phyloP scores from a whole-genome alignment of 2,888 invertebrate genomes.

The Trachelus stipa region DNA sequence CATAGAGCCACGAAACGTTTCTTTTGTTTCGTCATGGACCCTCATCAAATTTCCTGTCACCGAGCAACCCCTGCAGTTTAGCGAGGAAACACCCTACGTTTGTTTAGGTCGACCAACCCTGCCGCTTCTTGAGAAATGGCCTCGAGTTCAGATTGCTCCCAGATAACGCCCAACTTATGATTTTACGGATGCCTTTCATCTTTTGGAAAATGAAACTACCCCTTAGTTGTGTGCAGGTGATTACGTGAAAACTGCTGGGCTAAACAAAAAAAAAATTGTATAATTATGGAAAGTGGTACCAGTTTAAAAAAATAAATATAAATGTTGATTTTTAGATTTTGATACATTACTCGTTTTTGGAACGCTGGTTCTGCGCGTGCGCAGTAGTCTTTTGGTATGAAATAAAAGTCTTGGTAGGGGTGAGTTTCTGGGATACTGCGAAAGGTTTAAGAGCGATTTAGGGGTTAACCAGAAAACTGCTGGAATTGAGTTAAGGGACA shows the following conservation, averaged over 20 bases:
- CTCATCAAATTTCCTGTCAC: constrained; percentile 49
- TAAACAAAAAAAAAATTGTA: too few relatives aligned
- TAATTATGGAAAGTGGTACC: too few relatives aligned
- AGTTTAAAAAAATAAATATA: too few relatives aligned
- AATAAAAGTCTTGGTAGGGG: too few relatives aligned
- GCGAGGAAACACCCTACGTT: constrained; percentile 25
- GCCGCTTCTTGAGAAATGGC: constrained; percentile 13
- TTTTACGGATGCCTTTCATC: not conserved
- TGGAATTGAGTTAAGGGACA: too few relatives aligned
- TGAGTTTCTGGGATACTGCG: too few relatives aligned
- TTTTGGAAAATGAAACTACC: not conserved
- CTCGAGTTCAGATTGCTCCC: constrained; percentile 11
- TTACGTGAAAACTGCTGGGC: too few relatives aligned
- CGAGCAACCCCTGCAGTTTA: constrained; percentile 29
- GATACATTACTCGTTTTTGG: not conserved
- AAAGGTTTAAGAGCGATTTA: too few relatives aligned
- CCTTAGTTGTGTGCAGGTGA: not conserved
- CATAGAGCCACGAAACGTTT: constrained; percentile 18
- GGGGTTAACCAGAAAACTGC: too few relatives aligned
- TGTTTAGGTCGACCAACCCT: constrained; percentile 25
- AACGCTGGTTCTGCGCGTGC: not conserved
- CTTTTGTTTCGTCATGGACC: constrained; percentile 35
- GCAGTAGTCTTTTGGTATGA: not conserved
- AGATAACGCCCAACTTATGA: constrained; percentile 3
- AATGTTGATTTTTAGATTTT: too few relatives aligned